These are phyloP conservation scores for Chloroclysta siterata DNA, from an alignment of 2,888 invertebrate species.

Conservation along the genomic window DNA sequence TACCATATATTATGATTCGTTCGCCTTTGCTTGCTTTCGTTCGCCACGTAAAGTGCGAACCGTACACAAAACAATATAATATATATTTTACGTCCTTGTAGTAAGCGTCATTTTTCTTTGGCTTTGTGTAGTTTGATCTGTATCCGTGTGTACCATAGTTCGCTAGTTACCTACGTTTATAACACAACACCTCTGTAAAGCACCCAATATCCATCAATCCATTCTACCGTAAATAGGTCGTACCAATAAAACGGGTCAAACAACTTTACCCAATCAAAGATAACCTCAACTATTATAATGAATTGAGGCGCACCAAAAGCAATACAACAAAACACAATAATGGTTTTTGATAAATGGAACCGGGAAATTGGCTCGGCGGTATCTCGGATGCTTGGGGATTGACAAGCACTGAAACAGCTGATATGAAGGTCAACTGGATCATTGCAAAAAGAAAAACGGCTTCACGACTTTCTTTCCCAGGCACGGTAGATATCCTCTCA, in stretches of 20 bases:
- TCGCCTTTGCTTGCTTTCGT: no score
- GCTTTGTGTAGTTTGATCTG: no score
- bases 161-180: background rate
- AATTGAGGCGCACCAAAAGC: slow-evolving; percentile 33
- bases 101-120: no score
- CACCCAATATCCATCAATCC: slow-evolving; percentile 1
- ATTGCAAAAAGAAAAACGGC: background rate
- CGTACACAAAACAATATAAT: no score
- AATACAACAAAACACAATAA: slow-evolving; percentile 59
- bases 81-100: no score
- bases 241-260: slow-evolving; percentile 22
- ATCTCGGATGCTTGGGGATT: slow-evolving; percentile 49
- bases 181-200: slow-evolving; percentile 1
- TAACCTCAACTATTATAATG: slow-evolving; percentile 35
- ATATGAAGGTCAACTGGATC: slow-evolving; percentile 7
- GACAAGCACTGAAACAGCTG: slow-evolving; percentile 26
- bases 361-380: slow-evolving; percentile 64
- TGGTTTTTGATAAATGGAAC: slow-evolving; percentile 63
- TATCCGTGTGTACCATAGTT: background rate
- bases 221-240: slow-evolving; percentile 16
- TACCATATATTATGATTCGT: no score
- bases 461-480: no score
- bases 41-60: no score
- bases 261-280: slow-evolving; percentile 28
- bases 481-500: no score